These are phyloP conservation scores for Cydia splendana DNA, from an alignment of 1,140 invertebrate genomes.

Conservation along the genomic window DNA sequence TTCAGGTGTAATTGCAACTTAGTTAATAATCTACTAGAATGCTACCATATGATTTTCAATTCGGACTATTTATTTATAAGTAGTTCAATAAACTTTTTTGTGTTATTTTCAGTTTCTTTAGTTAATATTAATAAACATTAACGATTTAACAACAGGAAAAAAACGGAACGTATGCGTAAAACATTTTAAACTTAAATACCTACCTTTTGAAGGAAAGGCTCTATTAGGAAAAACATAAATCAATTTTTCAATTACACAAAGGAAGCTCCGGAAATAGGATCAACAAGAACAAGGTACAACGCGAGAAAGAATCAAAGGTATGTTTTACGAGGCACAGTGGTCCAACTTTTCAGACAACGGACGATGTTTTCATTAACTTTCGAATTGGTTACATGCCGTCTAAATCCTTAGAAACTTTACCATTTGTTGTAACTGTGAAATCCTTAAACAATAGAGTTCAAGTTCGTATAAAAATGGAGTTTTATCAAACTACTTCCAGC, in stretches of 20 bases:
- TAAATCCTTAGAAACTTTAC: conserved; percentile 4
- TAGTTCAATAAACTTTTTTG: too few species aligned
- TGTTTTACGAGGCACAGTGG: conserved; percentile 8
- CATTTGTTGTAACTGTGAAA: neutral
- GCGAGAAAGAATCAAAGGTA: conserved; percentile 4
- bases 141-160: too few species aligned
- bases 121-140: too few species aligned
- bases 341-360: conserved; percentile 5
- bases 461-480: neutral
- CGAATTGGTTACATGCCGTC: conserved; percentile 10
- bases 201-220: neutral
- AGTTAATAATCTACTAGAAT: too few species aligned
- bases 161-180: too few species aligned
- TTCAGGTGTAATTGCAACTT: too few species aligned
- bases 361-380: conserved; percentile 19
- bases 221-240: neutral
- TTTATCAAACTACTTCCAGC: neutral
- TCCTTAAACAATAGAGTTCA: neutral
- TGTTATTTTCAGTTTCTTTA: too few species aligned
- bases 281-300: conserved; percentile 7
- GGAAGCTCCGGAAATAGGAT: conserved; percentile 10
- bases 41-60: too few species aligned
- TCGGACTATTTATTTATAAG: too few species aligned
- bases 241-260: conserved; percentile 17
- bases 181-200: neutral